Evolutionary conservation across 2,797 vertebrate genomes (phyloP).

Genomic region (Galaxias olidus): DNA sequence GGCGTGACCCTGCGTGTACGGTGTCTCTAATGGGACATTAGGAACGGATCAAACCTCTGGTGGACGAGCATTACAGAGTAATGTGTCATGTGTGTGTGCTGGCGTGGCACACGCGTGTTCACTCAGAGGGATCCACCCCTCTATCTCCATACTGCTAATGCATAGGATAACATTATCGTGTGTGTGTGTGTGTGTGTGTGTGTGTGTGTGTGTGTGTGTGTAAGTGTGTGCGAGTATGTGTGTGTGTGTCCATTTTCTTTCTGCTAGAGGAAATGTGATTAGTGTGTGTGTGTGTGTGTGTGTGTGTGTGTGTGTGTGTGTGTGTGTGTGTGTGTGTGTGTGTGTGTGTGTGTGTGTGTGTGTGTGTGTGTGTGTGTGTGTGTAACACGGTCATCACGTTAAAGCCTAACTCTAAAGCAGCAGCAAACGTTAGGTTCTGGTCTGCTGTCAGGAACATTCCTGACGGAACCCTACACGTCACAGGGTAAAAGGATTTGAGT

Average conservation of each 20-base stretch:
- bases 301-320: neutral
- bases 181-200: neutral
- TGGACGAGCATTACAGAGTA: slow-evolving; percentile 65
- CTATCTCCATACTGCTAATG: too few species aligned
- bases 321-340: neutral
- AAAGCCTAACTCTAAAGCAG: too few species aligned
- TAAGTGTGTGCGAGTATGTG: neutral
- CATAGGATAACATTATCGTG: too few species aligned
- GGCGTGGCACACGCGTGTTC: slow-evolving; percentile 38
- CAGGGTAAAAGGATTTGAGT: too few species aligned
- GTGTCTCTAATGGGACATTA: slow-evolving; percentile 73
- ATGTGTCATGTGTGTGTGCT: slow-evolving; percentile 43
- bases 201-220: neutral
- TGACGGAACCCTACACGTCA: too few species aligned
- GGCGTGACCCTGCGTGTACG: slow-evolving; percentile 57
- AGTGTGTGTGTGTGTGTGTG: neutral
- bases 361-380: neutral
- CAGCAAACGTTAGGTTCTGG: too few species aligned
- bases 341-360: neutral
- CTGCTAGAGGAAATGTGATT: too few species aligned
- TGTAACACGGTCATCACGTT: too few species aligned
- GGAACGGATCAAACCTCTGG: slow-evolving; percentile 76
- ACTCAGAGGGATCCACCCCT: neutral
- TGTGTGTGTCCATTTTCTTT: neutral
- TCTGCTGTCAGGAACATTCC: too few species aligned